Evolutionary conservation across 2,113 vertebrate species (phyloP).

Genomic region (Pterocles orientalis): DNA sequence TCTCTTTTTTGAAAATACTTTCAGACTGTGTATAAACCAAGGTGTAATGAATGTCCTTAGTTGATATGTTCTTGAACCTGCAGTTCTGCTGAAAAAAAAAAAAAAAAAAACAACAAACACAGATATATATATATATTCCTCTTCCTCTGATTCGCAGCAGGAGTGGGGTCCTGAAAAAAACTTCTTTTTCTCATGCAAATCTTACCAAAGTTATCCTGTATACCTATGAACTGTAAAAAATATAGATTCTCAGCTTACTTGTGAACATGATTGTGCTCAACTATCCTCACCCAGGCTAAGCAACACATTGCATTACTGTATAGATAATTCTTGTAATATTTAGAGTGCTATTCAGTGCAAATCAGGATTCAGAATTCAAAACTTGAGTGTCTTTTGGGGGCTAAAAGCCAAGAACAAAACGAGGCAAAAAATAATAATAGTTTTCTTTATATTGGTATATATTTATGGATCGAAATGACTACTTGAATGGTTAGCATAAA

Average conservation of each 20-base stretch:
- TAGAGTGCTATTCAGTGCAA: not conserved
- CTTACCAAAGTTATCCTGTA: not conserved
- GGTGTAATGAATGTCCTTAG: not conserved
- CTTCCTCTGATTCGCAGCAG: not conserved
- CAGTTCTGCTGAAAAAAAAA: not conserved
- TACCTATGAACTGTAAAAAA: not conserved
- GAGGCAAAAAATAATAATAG: not conserved
- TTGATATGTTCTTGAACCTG: not conserved
- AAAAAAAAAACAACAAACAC: too few relatives aligned
- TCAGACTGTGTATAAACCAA: not conserved
- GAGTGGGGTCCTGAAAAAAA: not conserved
- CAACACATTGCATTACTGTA: not conserved
- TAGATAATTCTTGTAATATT: not conserved
- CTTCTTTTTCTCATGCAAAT: not conserved
- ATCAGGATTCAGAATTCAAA: not conserved
- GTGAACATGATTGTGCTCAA: not conserved
- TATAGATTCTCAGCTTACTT: not conserved
- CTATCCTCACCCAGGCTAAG: not conserved
- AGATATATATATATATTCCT: too few relatives aligned
- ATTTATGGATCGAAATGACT: conserved; percentile 40
- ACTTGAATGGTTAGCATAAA: conserved; percentile 57
- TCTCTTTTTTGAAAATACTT: not conserved
- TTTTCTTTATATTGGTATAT: not conserved
- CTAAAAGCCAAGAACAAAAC: not conserved
- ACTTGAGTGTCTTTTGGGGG: not conserved